Evolutionary conservation across 37 sponge, comb jelly and placozoan genomes (phyloP).

Genomic region (Bolinopsis microptera): DNA sequence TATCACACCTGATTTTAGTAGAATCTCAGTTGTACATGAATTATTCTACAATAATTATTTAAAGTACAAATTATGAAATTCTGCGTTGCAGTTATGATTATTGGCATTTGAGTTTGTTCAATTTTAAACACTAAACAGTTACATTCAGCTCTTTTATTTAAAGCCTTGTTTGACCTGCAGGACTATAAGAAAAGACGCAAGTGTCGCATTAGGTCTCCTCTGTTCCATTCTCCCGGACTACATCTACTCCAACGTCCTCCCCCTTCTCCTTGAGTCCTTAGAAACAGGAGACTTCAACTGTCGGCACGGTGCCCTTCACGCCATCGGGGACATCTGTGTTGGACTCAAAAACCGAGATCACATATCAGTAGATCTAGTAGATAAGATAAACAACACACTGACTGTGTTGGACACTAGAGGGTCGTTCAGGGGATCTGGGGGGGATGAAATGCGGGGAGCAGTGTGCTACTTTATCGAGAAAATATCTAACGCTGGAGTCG

Average conservation of each 20-base stretch:
- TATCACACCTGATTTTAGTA: too few species aligned
- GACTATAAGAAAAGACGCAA: conserved; percentile 16
- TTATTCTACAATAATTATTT: too few species aligned
- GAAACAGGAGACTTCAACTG: conserved; percentile 73
- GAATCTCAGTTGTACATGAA: too few species aligned
- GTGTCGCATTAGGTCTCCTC: conserved; percentile 28
- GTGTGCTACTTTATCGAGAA: conserved; percentile 81
- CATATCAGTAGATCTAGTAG: conserved; percentile 13
- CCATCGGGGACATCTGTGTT: conserved; percentile 71
- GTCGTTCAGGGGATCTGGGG: conserved; percentile 78
- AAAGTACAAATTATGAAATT: too few species aligned
- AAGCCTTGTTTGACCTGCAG: too few species aligned
- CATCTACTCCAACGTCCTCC: conserved; percentile 69
- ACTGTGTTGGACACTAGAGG: conserved; percentile 67
- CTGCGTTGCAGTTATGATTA: too few species aligned
- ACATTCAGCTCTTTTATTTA: too few species aligned
- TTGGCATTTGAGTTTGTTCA: too few species aligned
- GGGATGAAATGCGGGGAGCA: conserved; percentile 88
- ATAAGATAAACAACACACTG: conserved; percentile 47
- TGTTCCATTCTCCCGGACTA: conserved; percentile 20
- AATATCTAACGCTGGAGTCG: conserved; percentile 68
- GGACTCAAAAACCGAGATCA: conserved; percentile 25
- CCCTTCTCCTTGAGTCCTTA: conserved; percentile 71
- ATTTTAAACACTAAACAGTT: too few species aligned
- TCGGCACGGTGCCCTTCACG: conserved; percentile 87